These are phyloP conservation scores for Byasa hedistus DNA, from an alignment of 2,888 invertebrate species.

Conservation along the genomic window DNA sequence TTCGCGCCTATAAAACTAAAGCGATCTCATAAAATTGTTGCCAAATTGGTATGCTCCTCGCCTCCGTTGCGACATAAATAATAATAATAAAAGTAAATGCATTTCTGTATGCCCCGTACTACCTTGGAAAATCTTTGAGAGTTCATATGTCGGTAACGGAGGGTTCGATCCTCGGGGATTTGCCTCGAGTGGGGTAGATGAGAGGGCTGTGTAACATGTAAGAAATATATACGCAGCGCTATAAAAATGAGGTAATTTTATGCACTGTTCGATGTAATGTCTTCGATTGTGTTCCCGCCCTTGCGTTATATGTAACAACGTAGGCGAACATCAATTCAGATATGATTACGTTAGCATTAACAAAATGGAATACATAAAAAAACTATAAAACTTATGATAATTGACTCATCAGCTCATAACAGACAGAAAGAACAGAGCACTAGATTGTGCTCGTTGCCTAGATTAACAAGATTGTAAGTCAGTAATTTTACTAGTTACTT, in stretches of 20 bases:
- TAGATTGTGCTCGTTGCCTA: too few relatives aligned
- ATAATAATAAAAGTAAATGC: slow-evolving; percentile 68
- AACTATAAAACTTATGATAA: too few relatives aligned
- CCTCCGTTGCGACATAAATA: slow-evolving; percentile 57
- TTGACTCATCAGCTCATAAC: background rate
- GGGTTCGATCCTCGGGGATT: slow-evolving; percentile 59
- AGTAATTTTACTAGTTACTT: too few relatives aligned
- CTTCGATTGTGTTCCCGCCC: slow-evolving; percentile 41
- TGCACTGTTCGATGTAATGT: slow-evolving; percentile 64
- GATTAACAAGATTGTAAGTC: too few relatives aligned
- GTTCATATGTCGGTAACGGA: slow-evolving; percentile 45
- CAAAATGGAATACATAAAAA: background rate
- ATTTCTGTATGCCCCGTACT: slow-evolving; percentile 53
- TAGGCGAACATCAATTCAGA: background rate
- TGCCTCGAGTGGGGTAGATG: slow-evolving; percentile 42
- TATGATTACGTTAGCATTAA: background rate
- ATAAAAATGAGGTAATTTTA: slow-evolving; percentile 74
- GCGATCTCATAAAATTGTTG: slow-evolving; percentile 62
- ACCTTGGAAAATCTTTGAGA: slow-evolving; percentile 59
- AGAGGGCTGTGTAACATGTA: slow-evolving; percentile 47
- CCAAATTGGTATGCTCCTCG: slow-evolving; percentile 62
- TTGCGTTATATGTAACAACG: slow-evolving; percentile 17
- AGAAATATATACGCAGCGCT: slow-evolving; percentile 58
- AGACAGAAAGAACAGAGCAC: too few relatives aligned
- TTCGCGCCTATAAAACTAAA: slow-evolving; percentile 68